A percentile compares a stretch with the other conserved stretches of the same genome.
phyloP scores from a whole-genome alignment of 1,140 invertebrate species.

The Drosophila nannoptera region DNA sequence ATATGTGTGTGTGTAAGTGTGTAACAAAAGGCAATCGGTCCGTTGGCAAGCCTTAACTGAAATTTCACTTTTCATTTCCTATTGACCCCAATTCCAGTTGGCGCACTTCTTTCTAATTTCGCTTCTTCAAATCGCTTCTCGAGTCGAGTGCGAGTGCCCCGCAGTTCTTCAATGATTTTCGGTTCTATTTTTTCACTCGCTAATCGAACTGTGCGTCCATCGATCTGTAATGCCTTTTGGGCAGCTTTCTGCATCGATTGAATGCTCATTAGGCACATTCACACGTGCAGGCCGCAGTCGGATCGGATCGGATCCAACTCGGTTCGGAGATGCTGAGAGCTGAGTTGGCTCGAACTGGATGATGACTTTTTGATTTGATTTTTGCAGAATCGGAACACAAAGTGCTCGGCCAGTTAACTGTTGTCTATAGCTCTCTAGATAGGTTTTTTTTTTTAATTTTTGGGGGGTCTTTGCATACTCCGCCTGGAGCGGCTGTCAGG shows the following conservation, averaged over 20 bases:
- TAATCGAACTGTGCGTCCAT: conserved; percentile 62
- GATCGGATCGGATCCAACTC: too few species aligned
- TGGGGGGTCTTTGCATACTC: not conserved
- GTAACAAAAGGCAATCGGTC: conserved; percentile 36
- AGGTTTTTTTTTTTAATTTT: too few species aligned
- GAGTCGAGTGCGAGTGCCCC: conserved; percentile 24
- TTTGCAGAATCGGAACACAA: conserved; percentile 54
- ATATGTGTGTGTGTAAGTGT: conserved; percentile 11
- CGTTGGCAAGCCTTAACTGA: conserved; percentile 44
- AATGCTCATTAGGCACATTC: conserved; percentile 76
- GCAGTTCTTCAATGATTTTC: conserved; percentile 44
- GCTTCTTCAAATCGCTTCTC: conserved; percentile 22
- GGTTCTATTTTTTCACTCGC: conserved; percentile 33
- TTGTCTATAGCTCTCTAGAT: too few species aligned
- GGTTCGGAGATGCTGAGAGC: too few species aligned
- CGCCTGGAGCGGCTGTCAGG: conserved; percentile 22
- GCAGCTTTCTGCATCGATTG: conserved; percentile 68
- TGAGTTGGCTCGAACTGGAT: conserved; percentile 21
- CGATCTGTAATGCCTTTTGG: conserved; percentile 66
- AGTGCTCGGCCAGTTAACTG: conserved; percentile 53
- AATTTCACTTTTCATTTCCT: conserved; percentile 78
- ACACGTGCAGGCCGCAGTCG: conserved; percentile 45
- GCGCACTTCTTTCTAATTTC: conserved; percentile 74
- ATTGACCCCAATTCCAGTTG: conserved; percentile 65
- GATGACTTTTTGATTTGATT: conserved; percentile 73